Evolutionary conservation across 2,113 vertebrate genomes (phyloP).

Genomic region (Psilopsiagon aymara): DNA sequence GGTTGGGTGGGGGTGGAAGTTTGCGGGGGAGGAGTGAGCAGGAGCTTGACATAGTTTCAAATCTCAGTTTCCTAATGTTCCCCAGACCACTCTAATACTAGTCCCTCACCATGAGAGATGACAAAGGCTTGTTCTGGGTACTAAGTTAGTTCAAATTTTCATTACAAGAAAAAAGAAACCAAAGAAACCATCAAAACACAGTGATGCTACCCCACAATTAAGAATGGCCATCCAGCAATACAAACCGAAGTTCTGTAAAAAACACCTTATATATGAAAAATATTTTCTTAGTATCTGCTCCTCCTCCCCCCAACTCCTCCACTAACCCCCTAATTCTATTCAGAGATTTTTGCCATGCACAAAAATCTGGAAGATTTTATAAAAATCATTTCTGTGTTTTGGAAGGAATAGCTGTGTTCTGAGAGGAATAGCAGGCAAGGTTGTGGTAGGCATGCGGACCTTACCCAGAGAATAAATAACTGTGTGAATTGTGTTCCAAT

Average conservation of each 20-base stretch:
- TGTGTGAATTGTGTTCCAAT: neutral
- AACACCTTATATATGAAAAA: neutral
- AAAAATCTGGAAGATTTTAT: neutral
- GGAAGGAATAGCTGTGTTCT: neutral
- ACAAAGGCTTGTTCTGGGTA: neutral
- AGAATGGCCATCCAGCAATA: neutral
- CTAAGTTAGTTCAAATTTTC: neutral
- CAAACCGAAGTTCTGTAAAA: neutral
- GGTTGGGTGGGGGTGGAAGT: neutral
- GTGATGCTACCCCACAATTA: neutral
- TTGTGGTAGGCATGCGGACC: neutral
- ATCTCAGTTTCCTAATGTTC: neutral
- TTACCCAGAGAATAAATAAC: neutral
- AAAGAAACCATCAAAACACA: neutral
- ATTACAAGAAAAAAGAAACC: neutral
- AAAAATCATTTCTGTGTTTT: neutral
- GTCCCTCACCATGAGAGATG: neutral
- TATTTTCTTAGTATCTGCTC: neutral
- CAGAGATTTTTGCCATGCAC: fast-evolving
- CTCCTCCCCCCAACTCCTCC: fast-evolving
- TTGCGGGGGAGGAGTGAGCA: neutral
- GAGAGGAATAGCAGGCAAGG: neutral
- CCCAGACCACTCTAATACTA: neutral
- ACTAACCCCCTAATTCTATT: neutral
- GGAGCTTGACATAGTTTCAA: neutral